Evolutionary conservation across 2,888 invertebrate genomes (phyloP).

Genomic region (Kryphioiulus occultus): DNA sequence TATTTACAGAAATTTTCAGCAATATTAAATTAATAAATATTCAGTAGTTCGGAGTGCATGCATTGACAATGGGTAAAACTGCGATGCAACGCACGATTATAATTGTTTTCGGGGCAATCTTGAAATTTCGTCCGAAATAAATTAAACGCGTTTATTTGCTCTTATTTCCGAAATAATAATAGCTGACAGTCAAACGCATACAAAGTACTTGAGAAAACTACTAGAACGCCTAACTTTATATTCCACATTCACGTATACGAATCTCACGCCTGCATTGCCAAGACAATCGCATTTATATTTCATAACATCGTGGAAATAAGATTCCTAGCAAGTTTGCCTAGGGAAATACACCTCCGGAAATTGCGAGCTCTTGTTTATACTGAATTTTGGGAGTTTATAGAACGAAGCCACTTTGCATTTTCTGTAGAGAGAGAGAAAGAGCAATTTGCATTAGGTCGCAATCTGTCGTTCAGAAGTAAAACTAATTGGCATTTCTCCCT

Average conservation of each 20-base stretch:
- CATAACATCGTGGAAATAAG: background rate
- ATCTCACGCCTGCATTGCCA: background rate
- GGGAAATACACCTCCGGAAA: background rate
- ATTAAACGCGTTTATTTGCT: constrained; percentile 25
- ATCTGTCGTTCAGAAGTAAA: background rate
- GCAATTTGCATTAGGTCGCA: background rate
- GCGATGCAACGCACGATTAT: background rate
- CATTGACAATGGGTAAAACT: background rate
- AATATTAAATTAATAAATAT: constrained; percentile 21
- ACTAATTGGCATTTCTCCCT: background rate
- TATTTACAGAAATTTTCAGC: background rate
- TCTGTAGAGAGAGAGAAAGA: background rate
- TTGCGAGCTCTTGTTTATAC: background rate
- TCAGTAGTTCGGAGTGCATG: background rate
- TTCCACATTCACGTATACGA: too few relatives aligned
- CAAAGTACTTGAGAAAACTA: background rate
- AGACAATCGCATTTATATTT: constrained; percentile 26
- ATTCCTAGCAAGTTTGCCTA: background rate
- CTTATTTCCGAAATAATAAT: background rate
- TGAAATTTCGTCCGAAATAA: background rate
- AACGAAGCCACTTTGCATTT: constrained; percentile 13
- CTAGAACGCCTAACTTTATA: background rate
- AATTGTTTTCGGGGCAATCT: background rate
- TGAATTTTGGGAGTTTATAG: background rate
- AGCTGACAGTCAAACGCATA: background rate